phyloP scores from a whole-genome alignment of 2,113 vertebrate genomes.

The Pollimyrus isidori region DNA sequence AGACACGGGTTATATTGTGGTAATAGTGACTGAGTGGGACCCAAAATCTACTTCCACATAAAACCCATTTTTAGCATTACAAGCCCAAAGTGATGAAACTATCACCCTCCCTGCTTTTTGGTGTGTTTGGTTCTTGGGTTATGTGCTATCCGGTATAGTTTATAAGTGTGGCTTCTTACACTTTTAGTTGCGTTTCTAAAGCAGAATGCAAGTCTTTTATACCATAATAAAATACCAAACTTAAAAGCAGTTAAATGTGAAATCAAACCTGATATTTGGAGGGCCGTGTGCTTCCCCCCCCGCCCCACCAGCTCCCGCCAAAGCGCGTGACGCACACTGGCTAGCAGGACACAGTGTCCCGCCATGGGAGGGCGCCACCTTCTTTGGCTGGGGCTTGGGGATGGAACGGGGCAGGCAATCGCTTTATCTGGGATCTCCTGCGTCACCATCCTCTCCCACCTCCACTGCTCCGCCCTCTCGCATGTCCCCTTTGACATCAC shows the following conservation, averaged over 20 bases:
- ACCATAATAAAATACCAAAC: not conserved
- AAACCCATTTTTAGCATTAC: too few species aligned
- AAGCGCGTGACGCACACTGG: not conserved
- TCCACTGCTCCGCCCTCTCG: not conserved
- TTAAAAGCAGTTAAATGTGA: not conserved
- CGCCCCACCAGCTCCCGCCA: not conserved
- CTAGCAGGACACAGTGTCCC: not conserved
- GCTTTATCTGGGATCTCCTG: not conserved
- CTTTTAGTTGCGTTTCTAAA: not conserved
- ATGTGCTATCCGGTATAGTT: not conserved
- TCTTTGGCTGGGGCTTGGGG: not conserved
- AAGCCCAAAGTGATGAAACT: too few species aligned
- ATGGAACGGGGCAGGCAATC: not conserved
- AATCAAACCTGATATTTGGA: not conserved
- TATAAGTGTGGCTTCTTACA: not conserved
- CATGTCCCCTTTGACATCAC: not conserved
- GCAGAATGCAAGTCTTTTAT: not conserved
- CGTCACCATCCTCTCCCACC: not conserved
- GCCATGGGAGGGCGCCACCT: not conserved
- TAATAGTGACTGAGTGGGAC: not conserved
- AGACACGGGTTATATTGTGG: too few species aligned
- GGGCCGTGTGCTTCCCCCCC: not conserved
- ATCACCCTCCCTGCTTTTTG: not conserved
- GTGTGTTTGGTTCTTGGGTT: not conserved
- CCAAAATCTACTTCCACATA: not conserved